Conservation (phyloP, 2,113 vertebrate genomes). For the Dendrocopos noguchii region DNA sequence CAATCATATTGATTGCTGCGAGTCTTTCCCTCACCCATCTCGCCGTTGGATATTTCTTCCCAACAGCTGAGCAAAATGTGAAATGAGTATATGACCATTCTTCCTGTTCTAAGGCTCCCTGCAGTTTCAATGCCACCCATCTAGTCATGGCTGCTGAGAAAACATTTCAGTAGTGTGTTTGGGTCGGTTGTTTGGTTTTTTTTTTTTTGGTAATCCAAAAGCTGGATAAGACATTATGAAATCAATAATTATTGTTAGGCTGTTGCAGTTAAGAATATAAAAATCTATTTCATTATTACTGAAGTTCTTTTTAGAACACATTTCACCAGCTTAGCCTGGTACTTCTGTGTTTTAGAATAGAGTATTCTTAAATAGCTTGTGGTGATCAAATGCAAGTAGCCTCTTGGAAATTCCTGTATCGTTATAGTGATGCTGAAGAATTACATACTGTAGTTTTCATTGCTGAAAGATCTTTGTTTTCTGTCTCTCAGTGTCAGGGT, state of each 20-base stretch:
- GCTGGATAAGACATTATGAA: background rate
- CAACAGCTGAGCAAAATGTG: background rate
- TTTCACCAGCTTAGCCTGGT: background rate
- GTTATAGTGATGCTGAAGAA: background rate
- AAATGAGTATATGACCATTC: background rate
- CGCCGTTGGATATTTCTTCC: too few species aligned
- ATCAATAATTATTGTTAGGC: background rate
- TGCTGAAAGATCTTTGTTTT: conserved; percentile 3
- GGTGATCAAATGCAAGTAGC: background rate
- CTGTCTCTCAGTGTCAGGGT: conserved; percentile 40
- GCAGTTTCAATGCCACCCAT: background rate
- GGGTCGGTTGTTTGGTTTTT: background rate
- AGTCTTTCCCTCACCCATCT: too few species aligned
- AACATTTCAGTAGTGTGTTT: background rate
- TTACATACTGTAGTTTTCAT: background rate
- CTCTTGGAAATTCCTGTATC: background rate
- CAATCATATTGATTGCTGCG: too few species aligned
- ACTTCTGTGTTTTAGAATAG: background rate
- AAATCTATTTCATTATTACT: background rate
- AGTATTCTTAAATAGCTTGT: background rate
- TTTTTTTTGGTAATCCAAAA: too few species aligned
- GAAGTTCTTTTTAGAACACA: background rate
- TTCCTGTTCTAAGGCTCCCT: background rate
- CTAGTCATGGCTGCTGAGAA: background rate
- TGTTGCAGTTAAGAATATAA: background rate